Conservation (phyloP, 2,888 invertebrate species). For the Ischnus inquisitorius region DNA sequence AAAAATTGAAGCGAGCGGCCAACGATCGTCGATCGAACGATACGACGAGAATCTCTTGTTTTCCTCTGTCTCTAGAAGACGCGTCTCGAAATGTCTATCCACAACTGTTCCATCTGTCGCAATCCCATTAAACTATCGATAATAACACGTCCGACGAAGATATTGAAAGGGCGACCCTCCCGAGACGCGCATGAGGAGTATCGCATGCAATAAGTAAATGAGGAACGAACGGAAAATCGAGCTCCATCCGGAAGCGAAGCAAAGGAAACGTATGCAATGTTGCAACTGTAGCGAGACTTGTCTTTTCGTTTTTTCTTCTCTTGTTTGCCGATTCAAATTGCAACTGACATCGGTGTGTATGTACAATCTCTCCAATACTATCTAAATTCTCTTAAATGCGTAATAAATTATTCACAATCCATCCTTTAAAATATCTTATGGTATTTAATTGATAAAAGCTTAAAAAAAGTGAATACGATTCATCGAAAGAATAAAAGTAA, state of each 20-base stretch:
- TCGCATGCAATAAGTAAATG: constrained; percentile 54
- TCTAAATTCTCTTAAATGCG: constrained; percentile 55
- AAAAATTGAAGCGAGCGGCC: constrained; percentile 40
- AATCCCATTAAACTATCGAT: constrained; percentile 42
- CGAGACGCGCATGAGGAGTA: constrained; percentile 22
- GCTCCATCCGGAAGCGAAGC: not conserved
- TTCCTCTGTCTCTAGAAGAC: constrained; percentile 28
- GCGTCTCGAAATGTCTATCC: constrained; percentile 13
- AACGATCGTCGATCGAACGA: constrained; percentile 33
- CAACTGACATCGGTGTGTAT: constrained; percentile 57
- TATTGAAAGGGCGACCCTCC: not conserved
- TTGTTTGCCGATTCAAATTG: constrained; percentile 49
- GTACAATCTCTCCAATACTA: constrained; percentile 67
- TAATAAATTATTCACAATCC: constrained; percentile 60
- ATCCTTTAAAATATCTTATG: constrained; percentile 32
- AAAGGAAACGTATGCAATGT: not conserved
- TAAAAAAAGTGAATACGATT: not conserved
- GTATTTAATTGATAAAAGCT: not conserved
- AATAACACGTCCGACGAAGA: constrained; percentile 29
- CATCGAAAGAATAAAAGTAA: not conserved
- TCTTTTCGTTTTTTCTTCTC: constrained; percentile 27
- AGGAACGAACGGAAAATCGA: constrained; percentile 33
- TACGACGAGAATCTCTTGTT: constrained; percentile 26
- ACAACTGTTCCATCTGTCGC: constrained; percentile 51
- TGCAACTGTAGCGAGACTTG: constrained; percentile 23